Evolutionary conservation across 2,113 vertebrate genomes (phyloP), one percentile per base, ranked within the genome.

Genomic region (Rhea pennata): DNA sequence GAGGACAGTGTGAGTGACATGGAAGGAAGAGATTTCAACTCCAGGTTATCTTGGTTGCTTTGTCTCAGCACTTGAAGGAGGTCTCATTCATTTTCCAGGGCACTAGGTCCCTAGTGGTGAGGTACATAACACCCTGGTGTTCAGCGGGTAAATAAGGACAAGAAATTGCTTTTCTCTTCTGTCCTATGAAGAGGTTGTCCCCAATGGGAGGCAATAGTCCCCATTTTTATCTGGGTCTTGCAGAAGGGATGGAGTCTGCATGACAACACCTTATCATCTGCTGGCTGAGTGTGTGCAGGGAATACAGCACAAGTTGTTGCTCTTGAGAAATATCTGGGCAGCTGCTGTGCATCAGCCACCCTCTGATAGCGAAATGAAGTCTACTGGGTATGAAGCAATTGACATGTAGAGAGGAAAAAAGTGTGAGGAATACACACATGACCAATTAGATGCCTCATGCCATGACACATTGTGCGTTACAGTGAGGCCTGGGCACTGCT

Each of bases 31-130:
- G 10, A 12, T 62, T 33, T 4, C 10, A 46, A 12, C 33, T 33
- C 7, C 62, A 58, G 36, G 9, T 73, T 89, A 22, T 22, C 48
- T 36, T 54, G 31, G 8, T 84, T 36, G 15, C 29, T 96, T 84
- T 90, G 15, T 1, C 62, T 82, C 17, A 62, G 33, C 20, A 27
- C 10, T 67, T 83, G 36, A 80, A 91, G 29, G 19, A 5, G 53
- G 33, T n/a, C 12, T 74, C 22, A 27, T 51, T 74, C 2, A n/a
- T 86, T 87, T 87, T 76, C 48, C 19, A 26, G 17, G 19, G 7
- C 1, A 3, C 12, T 74, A 24, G 9, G 21, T 76, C 9, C 4
- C 4, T 1, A 0, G 8, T 39, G 15, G 12, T 84, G 10, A 42
- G 33, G 3, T 44, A 7, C 22, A 72, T 75, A 62, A 29, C 9